Evolutionary conservation across 2,888 invertebrate species (phyloP), one percentile per base, ranked within the genome.

Genomic region (Cephus sareptanus): DNA sequence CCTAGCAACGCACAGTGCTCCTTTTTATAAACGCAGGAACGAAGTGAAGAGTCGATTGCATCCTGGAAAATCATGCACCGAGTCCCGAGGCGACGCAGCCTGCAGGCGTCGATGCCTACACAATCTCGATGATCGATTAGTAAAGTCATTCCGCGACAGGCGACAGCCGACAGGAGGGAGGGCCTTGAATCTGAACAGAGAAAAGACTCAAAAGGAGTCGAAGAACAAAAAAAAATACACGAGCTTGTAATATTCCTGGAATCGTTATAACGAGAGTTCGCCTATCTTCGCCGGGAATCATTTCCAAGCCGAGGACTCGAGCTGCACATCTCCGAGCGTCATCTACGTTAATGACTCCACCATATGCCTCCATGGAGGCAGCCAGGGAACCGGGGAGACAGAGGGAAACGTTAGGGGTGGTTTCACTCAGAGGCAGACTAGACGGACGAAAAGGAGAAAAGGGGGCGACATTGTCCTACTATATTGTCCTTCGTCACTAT

Each of bases 301-400:
- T 87, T 87, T 86, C 82, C 82, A 81, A 82, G 83, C 79, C 84
- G 80, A 79, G 82, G 83, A 84, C 83, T 81, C 79, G 4, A 40
- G 15, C 40, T 81, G 74, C 81, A 81, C 78, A 81, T 79, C 79
- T 81, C 80, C 70, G 83, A 86, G 85, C 87, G 85, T 88, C 86
- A 88, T 86, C 84, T 82, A 80, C 85, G 84, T 86, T 89, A 89
- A 89, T 89, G 89, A 89, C 87, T 88, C 84, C 83, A 76, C 75
- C 75, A 76, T 37, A 76, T 37, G 30, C 83, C 82, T 76, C 75
- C 76, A 75, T 37, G 30, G 35, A 56, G n/a, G 33, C 33, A 73
- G n/a, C 35, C n/a, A 4, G 31, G 31, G 31, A 69, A 76, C 70
- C 34, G 33, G 33, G 37, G 12, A 35, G n/a, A n/a, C 69, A 33